Base-by-base conservation (phyloP, 1,140 invertebrate species). In the Planococcus citri region DNA sequence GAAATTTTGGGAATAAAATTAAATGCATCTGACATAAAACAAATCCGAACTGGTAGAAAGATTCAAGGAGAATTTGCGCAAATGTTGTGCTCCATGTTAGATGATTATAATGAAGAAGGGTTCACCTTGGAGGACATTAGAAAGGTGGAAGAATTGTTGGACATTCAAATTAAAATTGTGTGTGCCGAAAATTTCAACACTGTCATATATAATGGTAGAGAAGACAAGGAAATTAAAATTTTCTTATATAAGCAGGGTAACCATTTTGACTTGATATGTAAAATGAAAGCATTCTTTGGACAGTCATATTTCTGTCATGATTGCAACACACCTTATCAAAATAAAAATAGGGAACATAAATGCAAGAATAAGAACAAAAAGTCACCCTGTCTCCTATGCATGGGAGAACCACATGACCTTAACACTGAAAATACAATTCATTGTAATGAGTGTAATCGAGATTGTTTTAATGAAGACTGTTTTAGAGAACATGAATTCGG, bases 391-490 rank as follows among this genome's bases (percentile, higher is more conserved):
- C 6, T 8, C n/a, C 24, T 24, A 6, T 21, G 33, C 33, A 37
- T 37, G 33, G 14, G 14, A 14, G 33, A 37, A 37, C 64, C 8
- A 29, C 27, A 29, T 20, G 64, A n/a, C 4, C 3, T 22, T 9
- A n/a, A 25, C 6, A 8, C 25, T 8, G 29, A n/a, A 8, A 9
- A 69, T 2, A 69, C 10, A 69, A 38, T 37, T 33, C 24, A 33
- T 37, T 37, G 33, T 37, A 69, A 69, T 17, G 14, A 29, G 29
- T 37, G 27, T n/a, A 69, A 69, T 21, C 8, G 29, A 6, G 2
- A 69, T 69, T 69, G 68, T 69, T 69, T 69, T 20, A 69, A 69
- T 69, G 21, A 69, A 69, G 29, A 29, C 17, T 69, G 68, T 69
- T 20, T 37, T 10, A n/a, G 37, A n/a, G 27, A 29, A n/a, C 68